Evolutionary conservation across 2,888 invertebrate genomes (phyloP), one percentile per base, ranked within the genome.

Genomic region (Tiliacea aurago): DNA sequence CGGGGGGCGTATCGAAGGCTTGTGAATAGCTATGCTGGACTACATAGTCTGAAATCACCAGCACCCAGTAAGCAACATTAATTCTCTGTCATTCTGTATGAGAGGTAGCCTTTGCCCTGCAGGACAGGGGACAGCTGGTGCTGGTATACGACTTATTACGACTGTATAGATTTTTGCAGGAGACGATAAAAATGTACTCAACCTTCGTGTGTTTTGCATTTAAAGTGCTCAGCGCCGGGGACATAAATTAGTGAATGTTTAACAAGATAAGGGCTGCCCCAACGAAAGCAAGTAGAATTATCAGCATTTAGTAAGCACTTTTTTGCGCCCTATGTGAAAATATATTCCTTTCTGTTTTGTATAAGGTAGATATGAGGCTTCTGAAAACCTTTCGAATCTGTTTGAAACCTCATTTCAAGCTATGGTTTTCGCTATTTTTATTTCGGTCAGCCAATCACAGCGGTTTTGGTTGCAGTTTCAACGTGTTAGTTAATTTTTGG

Each of bases 171-270:
- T 79, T 75, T 75, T 76, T 59, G 80, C 45, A 41, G 23, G 9
- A 20, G n/a, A 68, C 65, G 33, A 56, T 65, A 65, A 73, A 78
- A 81, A 68, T 55, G 23, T 62, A 4, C n/a, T n/a, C n/a, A n/a
- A n/a, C n/a, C 41, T 64, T 59, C 65, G 45, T 49, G 66, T 81
- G 69, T 78, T 75, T 78, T 63, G 75, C 78, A 70, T 76, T 66
- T 76, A 75, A 83, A 72, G 68, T 75, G 69, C 53, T 53, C 73
- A 73, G 68, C 73, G 68, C 51, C 58, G 74, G 55, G 33, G 81
- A 83, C 72, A 78, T 84, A 84, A 84, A 84, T 84, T 84, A 81
- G 78, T 75, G 49, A 68, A 73, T 72, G 83, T 63, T 83, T 70
- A 45, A 61, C 67, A 61, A 45, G 6, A 20, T 41, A 23, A 84